A percentile compares a stretch with the other conserved stretches of the same genome.
phyloP scores from a whole-genome alignment of 2,797 vertebrate species.

The Paratrypauchen microcephalus region DNA sequence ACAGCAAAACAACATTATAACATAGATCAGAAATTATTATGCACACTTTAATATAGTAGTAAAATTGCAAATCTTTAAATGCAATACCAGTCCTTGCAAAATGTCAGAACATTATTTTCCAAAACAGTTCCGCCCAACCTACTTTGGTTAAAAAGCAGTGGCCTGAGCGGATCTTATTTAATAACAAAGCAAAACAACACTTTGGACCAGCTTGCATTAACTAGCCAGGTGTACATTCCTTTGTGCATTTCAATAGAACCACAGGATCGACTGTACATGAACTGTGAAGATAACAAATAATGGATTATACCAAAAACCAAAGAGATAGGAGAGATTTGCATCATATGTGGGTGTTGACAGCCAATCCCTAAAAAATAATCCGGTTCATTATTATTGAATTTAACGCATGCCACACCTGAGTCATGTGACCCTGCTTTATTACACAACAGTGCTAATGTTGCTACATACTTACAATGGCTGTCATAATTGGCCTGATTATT shows the following conservation, averaged over 20 bases:
- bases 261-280: neutral
- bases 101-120: too few relatives aligned
- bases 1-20: too few relatives aligned
- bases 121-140: neutral
- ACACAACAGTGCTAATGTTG: neutral
- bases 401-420: slow-evolving; percentile 2
- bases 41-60: too few relatives aligned
- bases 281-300: neutral
- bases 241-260: neutral
- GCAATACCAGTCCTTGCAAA: too few relatives aligned
- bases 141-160: neutral
- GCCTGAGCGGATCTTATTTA: neutral
- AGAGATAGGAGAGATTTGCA: neutral
- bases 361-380: neutral
- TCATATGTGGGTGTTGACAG: neutral
- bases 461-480: neutral
- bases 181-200: neutral
- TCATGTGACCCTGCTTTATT: neutral
- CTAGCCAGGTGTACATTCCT: neutral
- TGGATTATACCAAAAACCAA: neutral
- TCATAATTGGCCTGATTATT: neutral
- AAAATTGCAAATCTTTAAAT: neutral
- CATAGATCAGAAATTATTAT: too few relatives aligned
- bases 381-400: neutral
- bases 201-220: neutral